Evolutionary conservation across 1,140 invertebrate species (phyloP).

Genomic region (Gonatopus flavifemur): DNA sequence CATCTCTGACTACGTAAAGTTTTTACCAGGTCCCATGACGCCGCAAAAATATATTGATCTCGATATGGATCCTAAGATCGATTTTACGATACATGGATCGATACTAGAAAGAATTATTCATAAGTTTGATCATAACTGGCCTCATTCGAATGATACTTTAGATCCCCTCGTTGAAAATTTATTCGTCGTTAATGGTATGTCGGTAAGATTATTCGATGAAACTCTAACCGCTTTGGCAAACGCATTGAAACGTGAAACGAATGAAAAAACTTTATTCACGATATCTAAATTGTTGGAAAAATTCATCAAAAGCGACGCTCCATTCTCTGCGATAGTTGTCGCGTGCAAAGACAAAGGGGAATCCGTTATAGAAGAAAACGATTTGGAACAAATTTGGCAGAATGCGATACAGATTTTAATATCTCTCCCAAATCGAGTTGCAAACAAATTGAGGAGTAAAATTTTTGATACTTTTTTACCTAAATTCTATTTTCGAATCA

Average conservation of each 20-base stretch:
- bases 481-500: slow-evolving; percentile 61
- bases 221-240: slow-evolving; percentile 53
- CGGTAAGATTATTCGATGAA: slow-evolving; percentile 56
- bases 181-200: slow-evolving; percentile 59
- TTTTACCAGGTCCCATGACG: slow-evolving; percentile 66
- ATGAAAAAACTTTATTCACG: slow-evolving; percentile 34
- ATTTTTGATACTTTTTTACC: slow-evolving; percentile 62
- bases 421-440: slow-evolving; percentile 67
- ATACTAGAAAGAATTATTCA: slow-evolving; percentile 53
- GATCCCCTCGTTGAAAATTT: slow-evolving; percentile 47
- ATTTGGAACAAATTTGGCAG: slow-evolving; percentile 53
- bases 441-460: slow-evolving; percentile 64
- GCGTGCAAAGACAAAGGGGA: slow-evolving; percentile 29
- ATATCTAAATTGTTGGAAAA: slow-evolving; percentile 54
- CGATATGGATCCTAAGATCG: slow-evolving; percentile 49
- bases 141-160: slow-evolving; percentile 43
- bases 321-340: slow-evolving; percentile 58
- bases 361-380: slow-evolving; percentile 26
- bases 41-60: slow-evolving; percentile 62
- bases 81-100: slow-evolving; percentile 47
- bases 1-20: slow-evolving; percentile 35
- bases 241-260: slow-evolving; percentile 53
- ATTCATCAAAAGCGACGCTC: slow-evolving; percentile 61
- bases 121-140: slow-evolving; percentile 62
- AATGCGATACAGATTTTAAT: slow-evolving; percentile 64